These are phyloP conservation scores for Rallus crepitans DNA, from an alignment of 2,797 vertebrate species.

Conservation along the genomic window DNA sequence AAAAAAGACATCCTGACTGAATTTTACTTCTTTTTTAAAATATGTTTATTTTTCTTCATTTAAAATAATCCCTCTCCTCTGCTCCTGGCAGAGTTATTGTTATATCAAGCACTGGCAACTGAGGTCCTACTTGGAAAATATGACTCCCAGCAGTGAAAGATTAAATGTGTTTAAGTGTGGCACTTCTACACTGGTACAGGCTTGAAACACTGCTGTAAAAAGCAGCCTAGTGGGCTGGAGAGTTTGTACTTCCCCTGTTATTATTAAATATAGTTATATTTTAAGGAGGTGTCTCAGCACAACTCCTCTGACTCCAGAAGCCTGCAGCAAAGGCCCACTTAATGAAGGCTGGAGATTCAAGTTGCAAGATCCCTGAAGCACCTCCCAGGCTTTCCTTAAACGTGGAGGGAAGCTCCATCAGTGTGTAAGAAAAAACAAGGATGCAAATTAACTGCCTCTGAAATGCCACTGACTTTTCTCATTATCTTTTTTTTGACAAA, in stretches of 20 bases:
- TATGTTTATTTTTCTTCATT: background rate
- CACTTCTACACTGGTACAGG: background rate
- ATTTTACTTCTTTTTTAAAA: background rate
- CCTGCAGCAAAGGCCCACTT: constrained; percentile 7
- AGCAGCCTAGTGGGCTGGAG: background rate
- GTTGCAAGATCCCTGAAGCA: background rate
- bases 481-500: background rate
- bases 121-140: background rate
- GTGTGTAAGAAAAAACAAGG: background rate
- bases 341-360: background rate
- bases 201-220: background rate
- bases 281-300: background rate
- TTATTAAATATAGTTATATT: constrained; percentile 27
- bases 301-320: background rate
- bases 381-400: background rate
- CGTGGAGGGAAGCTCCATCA: constrained; percentile 17
- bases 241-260: background rate
- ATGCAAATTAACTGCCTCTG: background rate
- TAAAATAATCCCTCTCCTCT: background rate
- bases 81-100: background rate
- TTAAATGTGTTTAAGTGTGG: background rate
- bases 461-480: background rate
- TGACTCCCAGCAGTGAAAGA: background rate
- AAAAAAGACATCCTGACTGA: background rate
- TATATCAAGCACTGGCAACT: background rate